phyloP scores from a whole-genome alignment of 23 tunicate genomes.

The Halocynthia aurantium region DNA sequence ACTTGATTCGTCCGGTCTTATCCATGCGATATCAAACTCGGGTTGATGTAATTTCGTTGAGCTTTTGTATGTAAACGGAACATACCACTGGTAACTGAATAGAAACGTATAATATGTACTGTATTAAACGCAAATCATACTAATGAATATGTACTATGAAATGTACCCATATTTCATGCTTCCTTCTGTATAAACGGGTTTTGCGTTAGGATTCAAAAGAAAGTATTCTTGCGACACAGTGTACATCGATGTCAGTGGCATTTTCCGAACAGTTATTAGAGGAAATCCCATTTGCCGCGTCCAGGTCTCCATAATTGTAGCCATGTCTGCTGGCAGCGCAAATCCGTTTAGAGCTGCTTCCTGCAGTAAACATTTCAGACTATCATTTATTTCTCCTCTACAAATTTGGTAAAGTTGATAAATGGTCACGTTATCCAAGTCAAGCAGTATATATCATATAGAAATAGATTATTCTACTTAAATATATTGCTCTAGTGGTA shows the following conservation, averaged over 20 bases:
- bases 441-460: no score
- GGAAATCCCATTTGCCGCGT: constrained; percentile 94
- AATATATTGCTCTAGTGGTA: no score
- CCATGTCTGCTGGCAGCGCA: constrained; percentile 24
- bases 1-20: constrained; percentile 14
- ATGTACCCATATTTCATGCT: constrained; percentile 55
- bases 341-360: no score
- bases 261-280: constrained; percentile 30
- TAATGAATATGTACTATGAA: no score
- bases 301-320: constrained; percentile 60
- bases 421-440: no score
- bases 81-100: constrained; percentile 69
- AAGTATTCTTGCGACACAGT: constrained; percentile 64
- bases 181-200: constrained; percentile 42
- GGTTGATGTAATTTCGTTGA: constrained; percentile 8
- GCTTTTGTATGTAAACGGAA: constrained; percentile 63
- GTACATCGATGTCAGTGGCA: neutral
- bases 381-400: no score
- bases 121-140: no score
- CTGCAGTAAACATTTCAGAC: no score
- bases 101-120: neutral
- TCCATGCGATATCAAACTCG: constrained; percentile 22
- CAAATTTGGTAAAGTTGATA: no score
- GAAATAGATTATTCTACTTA: no score
- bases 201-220: constrained; percentile 44